Conservation (phyloP, 1,140 invertebrate genomes). For the Drosophila sturtevanti region DNA sequence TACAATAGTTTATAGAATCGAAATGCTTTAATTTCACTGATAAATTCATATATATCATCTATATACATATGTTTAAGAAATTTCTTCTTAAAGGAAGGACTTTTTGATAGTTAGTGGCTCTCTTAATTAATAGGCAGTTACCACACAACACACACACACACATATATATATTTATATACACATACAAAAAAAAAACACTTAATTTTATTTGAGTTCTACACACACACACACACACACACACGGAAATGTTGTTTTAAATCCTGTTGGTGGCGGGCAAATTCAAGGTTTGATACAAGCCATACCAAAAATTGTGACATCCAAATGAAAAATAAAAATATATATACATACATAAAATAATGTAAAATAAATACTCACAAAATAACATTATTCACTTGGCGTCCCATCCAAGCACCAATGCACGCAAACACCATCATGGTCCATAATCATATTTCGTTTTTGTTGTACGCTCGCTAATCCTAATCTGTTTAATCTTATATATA, state of each 20-base stretch:
- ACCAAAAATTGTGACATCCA: background rate
- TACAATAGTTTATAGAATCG: too few relatives aligned
- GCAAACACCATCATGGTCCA: slow-evolving; percentile 3
- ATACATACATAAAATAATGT: background rate
- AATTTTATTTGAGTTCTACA: background rate
- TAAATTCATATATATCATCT: too few relatives aligned
- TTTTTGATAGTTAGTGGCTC: too few relatives aligned
- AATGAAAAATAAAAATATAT: slow-evolving; percentile 1
- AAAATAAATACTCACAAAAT: background rate
- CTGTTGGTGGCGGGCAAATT: slow-evolving; percentile 73
- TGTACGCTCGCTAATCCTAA: background rate
- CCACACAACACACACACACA: slow-evolving; percentile 23
- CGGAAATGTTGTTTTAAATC: slow-evolving; percentile 12
- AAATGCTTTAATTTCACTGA: too few relatives aligned
- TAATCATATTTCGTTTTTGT: background rate
- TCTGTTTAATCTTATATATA: background rate
- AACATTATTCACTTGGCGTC: slow-evolving; percentile 8
- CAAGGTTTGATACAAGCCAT: slow-evolving; percentile 70
- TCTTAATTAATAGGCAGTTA: background rate
- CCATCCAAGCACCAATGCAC: slow-evolving; percentile 1
- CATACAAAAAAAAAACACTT: background rate
- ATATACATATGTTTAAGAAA: too few relatives aligned
- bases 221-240: background rate
- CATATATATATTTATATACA: background rate
- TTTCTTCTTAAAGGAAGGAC: too few relatives aligned